These are phyloP conservation scores for Thamnaconus septentrionalis DNA, from an alignment of 2,113 vertebrate species.

Conservation along the genomic window DNA sequence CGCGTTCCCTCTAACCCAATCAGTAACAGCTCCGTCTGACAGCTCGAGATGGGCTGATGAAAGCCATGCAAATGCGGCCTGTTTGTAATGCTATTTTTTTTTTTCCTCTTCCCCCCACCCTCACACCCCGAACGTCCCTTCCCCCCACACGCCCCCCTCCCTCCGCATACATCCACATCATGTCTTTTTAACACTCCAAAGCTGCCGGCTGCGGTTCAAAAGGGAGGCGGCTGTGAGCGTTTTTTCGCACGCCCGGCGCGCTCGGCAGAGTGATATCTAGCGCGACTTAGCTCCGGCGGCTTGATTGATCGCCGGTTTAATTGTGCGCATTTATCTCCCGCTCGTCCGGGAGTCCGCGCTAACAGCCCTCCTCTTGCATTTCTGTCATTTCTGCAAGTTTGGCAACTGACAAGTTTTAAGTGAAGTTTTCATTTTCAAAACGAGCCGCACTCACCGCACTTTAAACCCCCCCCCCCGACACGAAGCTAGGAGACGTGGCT, in stretches of 20 bases:
- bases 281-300: constrained; percentile 4
- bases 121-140: no score
- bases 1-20: constrained; percentile 66
- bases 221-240: background rate
- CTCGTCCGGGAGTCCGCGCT: no score
- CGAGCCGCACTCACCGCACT: no score
- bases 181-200: constrained; percentile 62
- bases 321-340: no score
- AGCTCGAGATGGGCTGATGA: constrained; percentile 72
- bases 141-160: no score
- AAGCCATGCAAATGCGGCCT: constrained; percentile 76
- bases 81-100: constrained; percentile 73
- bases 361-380: no score
- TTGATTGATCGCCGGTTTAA: background rate
- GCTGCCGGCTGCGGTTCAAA: constrained; percentile 45
- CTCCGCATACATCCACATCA: constrained; percentile 60
- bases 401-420: no score
- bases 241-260: constrained; percentile 20
- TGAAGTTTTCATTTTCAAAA: no score
- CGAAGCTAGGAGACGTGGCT: no score
- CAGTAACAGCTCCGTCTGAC: constrained; percentile 66
- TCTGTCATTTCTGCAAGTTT: no score
- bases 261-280: constrained; percentile 5
- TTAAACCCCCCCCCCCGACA: no score
- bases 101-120: no score